Evolutionary conservation across 2,113 vertebrate genomes (phyloP).

Genomic region (Eubucco bourcierii): DNA sequence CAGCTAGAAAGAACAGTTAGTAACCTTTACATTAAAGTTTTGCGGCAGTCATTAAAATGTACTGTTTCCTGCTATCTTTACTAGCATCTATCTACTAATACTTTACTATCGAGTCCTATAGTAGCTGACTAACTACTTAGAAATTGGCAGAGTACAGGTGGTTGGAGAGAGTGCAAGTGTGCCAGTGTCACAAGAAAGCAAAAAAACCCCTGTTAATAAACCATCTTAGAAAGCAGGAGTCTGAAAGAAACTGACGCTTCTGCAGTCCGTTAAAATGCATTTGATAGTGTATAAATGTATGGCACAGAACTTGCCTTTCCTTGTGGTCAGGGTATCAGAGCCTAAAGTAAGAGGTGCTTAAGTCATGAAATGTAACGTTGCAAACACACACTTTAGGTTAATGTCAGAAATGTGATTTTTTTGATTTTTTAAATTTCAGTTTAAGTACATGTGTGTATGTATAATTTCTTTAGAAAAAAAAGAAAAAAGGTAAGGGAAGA

Average conservation of each 20-base stretch:
- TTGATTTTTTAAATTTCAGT: not conserved
- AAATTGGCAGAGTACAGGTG: not conserved
- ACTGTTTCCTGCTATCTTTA: not conserved
- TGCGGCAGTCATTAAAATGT: not conserved
- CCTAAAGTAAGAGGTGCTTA: not conserved
- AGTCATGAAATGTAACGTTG: not conserved
- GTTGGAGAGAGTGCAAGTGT: not conserved
- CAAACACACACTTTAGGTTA: not conserved
- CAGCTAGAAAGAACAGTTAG: accelerated
- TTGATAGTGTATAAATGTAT: not conserved
- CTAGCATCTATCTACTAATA: not conserved
- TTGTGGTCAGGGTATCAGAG: not conserved
- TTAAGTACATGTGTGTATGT: not conserved
- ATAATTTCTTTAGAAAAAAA: not conserved
- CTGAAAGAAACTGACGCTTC: not conserved
- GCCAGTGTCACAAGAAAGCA: not conserved
- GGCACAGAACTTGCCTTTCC: not conserved
- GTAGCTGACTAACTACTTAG: not conserved
- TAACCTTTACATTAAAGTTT: not conserved
- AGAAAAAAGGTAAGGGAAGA: not conserved
- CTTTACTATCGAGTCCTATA: not conserved
- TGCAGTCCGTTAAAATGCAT: not conserved
- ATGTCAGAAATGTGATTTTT: not conserved
- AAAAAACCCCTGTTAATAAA: not conserved
- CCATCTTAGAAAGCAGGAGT: not conserved